A percentile compares a stretch with the other conserved stretches of the same genome.
phyloP scores from a whole-genome alignment of 2,797 vertebrate genomes.

The Microtus agrestis region DNA sequence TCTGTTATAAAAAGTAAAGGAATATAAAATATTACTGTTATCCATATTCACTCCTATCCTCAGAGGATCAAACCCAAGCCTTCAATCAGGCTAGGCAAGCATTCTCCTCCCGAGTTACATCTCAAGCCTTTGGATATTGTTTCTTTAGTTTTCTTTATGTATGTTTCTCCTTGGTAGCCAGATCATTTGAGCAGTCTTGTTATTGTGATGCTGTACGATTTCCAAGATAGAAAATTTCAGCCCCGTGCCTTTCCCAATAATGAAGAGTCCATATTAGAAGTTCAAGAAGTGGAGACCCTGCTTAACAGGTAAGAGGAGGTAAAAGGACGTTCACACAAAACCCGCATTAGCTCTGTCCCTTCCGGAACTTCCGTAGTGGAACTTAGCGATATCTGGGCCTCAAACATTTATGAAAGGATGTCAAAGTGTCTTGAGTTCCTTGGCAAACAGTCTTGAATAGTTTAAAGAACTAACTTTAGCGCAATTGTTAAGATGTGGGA shows the following conservation, averaged over 20 bases:
- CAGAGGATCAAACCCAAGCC: background rate
- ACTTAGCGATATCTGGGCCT: background rate
- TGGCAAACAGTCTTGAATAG: constrained; percentile 19
- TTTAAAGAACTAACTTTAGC: constrained; percentile 51
- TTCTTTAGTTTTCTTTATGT: constrained; percentile 32
- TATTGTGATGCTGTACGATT: constrained; percentile 94
- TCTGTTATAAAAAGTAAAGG: constrained; percentile 47
- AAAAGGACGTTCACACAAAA: constrained; percentile 42
- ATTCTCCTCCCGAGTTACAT: background rate
- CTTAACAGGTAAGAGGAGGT: constrained; percentile 88
- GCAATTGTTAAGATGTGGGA: constrained; percentile 42
- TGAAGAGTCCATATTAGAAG: constrained; percentile 88
- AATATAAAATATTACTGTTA: background rate
- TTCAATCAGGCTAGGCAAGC: background rate
- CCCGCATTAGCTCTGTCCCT: background rate
- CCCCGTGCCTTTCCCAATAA: constrained; percentile 82
- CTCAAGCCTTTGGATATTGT: background rate
- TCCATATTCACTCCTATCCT: background rate
- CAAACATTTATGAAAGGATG: constrained; percentile 38
- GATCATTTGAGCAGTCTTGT: constrained; percentile 92
- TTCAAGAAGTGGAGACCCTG: constrained; percentile 90
- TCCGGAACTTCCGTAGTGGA: background rate
- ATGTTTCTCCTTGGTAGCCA: constrained; percentile 86
- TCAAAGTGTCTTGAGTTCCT: constrained; percentile 40
- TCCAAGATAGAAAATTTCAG: constrained; percentile 93